These are phyloP conservation scores for Hylia prasina DNA, from an alignment of 2,113 vertebrate genomes.

Conservation along the genomic window DNA sequence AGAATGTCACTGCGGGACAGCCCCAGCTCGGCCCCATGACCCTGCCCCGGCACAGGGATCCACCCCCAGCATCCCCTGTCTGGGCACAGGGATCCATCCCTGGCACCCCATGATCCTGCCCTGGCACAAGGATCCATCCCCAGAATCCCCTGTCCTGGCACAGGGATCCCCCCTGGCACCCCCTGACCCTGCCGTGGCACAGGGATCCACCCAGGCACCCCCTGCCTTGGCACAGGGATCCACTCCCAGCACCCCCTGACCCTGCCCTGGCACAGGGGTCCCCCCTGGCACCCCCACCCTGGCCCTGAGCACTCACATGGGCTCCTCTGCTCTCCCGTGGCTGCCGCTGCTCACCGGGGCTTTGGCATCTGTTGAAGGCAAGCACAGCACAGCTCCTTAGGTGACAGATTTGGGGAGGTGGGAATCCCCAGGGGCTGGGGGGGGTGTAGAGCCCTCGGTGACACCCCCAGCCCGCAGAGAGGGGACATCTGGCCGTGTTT, in stretches of 20 bases:
- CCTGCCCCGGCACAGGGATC: neutral
- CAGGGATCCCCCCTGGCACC: neutral
- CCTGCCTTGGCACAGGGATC: neutral
- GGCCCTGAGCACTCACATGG: neutral
- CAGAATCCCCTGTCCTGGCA: neutral
- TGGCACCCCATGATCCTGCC: rapidly evolving
- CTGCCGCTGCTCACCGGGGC: neutral
- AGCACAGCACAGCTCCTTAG: rapidly evolving
- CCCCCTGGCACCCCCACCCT: rapidly evolving
- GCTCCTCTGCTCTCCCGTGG: neutral
- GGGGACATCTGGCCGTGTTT: rapidly evolving
- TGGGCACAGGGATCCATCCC: neutral
- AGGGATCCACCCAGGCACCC: neutral
- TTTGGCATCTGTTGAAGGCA: neutral
- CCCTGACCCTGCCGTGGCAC: neutral
- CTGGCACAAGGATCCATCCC: neutral
- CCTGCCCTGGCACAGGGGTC: no score
- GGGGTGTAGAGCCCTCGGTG: rapidly evolving
- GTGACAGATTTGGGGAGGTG: rapidly evolving
- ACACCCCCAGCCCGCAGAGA: neutral
- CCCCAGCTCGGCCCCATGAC: neutral
- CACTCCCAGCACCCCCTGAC: rapidly evolving
- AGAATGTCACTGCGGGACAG: rapidly evolving
- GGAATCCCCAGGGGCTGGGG: neutral
- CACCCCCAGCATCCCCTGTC: neutral